Base-by-base conservation (phyloP, 1,140 invertebrate species). In the Coenobita brevimanus region DNA sequence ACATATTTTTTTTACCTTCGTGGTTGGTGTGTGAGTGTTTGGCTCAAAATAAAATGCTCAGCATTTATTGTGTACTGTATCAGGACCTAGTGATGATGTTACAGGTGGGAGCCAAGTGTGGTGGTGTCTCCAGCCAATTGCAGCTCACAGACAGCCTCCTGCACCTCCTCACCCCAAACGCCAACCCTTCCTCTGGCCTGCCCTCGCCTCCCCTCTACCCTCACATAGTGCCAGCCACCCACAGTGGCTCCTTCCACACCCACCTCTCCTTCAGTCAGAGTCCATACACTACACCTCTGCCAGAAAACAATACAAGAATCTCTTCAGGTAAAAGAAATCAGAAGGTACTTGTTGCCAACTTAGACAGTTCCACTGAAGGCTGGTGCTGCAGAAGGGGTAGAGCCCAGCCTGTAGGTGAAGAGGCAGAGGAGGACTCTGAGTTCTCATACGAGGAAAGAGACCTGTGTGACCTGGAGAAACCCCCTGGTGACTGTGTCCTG, bases 41-140 rank as follows among this genome's bases (percentile, higher is more conserved):
- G 62, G 24, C 67, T n/a, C 41, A 27, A 36, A 38, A 3, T 17
- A 4, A 62, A 41, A 30, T 57, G 27, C 1, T 27, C 17, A 57
- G 27, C 50, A 43, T 24, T 62, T 17, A 30, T 33, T 33, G 4
- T 60, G 8, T 15, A 54, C 24, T 27, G 33, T 15, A 73, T 54
- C 62, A 10, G 41, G 3, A 62, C n/a, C 33, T 21, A 62, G 17
- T 36, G 0, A 62, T 27, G 46, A 54, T 36, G 6, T 86, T 86
- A 38, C 85, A 87, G 85, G 76, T 87, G 76, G 85, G 75, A 80
- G 85, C 76, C 76, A 80, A 87, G 46, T 71, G 85, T 87, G 85
- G 85, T 87, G n/a, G n/a, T n/a, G 83, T 86, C 60, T 86, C 83
- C 64, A 67, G 79, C 75, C 27, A 60, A 46, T 75, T 50, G 62